These are phyloP conservation scores for Dicycla oo DNA, from an alignment of 2,888 invertebrate species.

Conservation along the genomic window DNA sequence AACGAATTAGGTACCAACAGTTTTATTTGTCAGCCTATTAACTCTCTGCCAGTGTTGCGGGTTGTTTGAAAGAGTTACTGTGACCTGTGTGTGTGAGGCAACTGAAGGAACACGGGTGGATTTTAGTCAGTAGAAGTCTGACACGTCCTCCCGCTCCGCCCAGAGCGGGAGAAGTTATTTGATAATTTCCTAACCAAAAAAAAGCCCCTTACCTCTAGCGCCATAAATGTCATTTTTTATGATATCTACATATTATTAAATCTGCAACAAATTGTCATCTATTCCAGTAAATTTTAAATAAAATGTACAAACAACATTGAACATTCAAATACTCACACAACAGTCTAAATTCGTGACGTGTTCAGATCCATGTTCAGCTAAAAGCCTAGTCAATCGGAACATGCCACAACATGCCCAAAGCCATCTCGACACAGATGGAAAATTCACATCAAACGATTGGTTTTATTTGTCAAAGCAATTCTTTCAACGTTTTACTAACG, in stretches of 20 bases:
- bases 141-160: too few species aligned
- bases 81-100: too few species aligned
- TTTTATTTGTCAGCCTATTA: not conserved
- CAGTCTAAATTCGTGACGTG: not conserved
- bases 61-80: too few species aligned
- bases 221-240: not conserved
- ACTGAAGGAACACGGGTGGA: too few species aligned
- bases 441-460: slow-evolving; percentile 60
- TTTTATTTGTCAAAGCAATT: slow-evolving; percentile 22
- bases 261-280: not conserved
- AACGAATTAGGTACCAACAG: not conserved
- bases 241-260: not conserved
- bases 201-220: not conserved
- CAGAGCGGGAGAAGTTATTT: too few species aligned
- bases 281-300: not conserved
- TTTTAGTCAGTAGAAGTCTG: too few species aligned
- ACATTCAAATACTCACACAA: not conserved
- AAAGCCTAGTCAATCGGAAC: slow-evolving; percentile 37
- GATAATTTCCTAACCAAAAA: too few species aligned
- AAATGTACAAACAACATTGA: not conserved
- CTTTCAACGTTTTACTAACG: slow-evolving; percentile 4
- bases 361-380: slow-evolving; percentile 13
- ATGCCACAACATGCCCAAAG: slow-evolving; percentile 27
- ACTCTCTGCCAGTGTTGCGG: too few species aligned
- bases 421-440: slow-evolving; percentile 23